phyloP scores from a whole-genome alignment of 2,113 vertebrate species.

The Propithecus coquereli region DNA sequence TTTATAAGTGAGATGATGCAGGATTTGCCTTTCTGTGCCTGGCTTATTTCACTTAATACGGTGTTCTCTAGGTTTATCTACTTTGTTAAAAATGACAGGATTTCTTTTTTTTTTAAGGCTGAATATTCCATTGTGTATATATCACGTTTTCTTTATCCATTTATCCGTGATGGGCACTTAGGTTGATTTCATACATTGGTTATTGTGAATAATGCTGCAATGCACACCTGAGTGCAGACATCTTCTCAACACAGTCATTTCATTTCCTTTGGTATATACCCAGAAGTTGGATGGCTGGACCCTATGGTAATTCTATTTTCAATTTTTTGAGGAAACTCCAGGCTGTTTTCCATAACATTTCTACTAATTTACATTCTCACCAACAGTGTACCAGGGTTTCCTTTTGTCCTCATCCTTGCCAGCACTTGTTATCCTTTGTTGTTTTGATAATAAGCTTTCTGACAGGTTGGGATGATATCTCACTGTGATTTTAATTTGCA shows the following conservation, averaged over 20 bases:
- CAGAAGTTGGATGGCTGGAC: background rate
- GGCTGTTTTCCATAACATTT: background rate
- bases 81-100: background rate
- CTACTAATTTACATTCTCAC: background rate
- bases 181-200: background rate
- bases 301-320: background rate
- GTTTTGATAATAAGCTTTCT: background rate
- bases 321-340: background rate
- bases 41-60: background rate
- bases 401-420: background rate
- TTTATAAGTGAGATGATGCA: background rate
- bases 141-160: background rate
- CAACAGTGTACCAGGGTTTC: background rate
- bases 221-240: background rate
- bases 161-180: background rate
- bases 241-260: background rate
- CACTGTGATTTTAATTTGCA: background rate
- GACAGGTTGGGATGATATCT: background rate
- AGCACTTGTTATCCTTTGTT: background rate
- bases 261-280: background rate
- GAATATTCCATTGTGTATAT: background rate
- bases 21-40: background rate
- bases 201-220: background rate
- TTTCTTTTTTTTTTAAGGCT: background rate
- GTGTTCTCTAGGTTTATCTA: background rate